phyloP scores from a whole-genome alignment of 2,888 invertebrate genomes.

The Drosophila lutescens region DNA sequence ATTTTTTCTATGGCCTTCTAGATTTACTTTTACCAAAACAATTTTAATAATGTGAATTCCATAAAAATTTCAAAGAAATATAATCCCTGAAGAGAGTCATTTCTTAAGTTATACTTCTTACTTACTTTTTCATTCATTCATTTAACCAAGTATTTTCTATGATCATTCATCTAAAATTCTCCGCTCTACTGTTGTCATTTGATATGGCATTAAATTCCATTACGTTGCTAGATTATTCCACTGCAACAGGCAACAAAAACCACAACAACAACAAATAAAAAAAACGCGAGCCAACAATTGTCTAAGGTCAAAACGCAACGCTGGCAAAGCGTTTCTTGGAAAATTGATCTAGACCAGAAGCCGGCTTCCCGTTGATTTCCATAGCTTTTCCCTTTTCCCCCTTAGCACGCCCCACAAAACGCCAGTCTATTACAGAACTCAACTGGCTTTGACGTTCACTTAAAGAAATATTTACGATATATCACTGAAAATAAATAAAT shows the following conservation, averaged over 20 bases:
- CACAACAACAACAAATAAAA: no score
- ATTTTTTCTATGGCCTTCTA: not conserved
- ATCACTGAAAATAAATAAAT: not conserved
- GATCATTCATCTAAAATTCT: conserved; percentile 27
- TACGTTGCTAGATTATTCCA: conserved; percentile 50
- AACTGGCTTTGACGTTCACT: conserved; percentile 25
- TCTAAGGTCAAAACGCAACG: conserved; percentile 50
- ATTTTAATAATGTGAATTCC: no score
- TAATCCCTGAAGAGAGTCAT: no score
- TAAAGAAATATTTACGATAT: not conserved
- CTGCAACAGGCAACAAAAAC: conserved; percentile 3
- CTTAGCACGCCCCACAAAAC: not conserved
- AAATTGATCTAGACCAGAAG: conserved; percentile 43
- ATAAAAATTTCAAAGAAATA: no score
- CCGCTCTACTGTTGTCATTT: conserved; percentile 35
- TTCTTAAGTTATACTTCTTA: not conserved
- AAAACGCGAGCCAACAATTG: conserved; percentile 30
- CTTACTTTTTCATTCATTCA: not conserved
- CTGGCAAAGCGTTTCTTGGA: conserved; percentile 49
- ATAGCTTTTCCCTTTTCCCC: conserved; percentile 6
- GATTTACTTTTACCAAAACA: not conserved
- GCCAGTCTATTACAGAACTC: conserved; percentile 20
- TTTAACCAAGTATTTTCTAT: conserved; percentile 13
- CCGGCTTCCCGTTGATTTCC: conserved; percentile 22
- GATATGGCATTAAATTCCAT: conserved; percentile 46